Evolutionary conservation across 2,113 vertebrate species (phyloP).

Genomic region (Xiphorhynchus elegans): DNA sequence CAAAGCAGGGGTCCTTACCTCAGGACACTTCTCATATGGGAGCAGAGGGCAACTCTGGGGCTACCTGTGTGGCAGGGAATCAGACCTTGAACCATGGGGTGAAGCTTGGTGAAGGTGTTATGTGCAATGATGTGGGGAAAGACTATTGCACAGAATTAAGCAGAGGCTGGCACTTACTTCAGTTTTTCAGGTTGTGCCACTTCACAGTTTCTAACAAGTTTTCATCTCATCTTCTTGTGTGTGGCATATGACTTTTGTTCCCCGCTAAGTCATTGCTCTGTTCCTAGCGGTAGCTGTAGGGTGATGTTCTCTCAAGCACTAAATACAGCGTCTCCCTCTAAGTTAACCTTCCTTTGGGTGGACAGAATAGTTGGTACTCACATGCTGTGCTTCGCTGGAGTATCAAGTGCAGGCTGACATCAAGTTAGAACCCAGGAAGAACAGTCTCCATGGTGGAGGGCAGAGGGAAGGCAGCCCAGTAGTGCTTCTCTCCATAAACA

Average conservation of each 20-base stretch:
- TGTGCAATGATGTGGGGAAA: not conserved
- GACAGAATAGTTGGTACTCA: accelerated
- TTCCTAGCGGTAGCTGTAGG: not conserved
- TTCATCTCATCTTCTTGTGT: not conserved
- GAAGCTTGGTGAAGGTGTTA: not conserved
- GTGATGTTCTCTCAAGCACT: not conserved
- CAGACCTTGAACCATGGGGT: not conserved
- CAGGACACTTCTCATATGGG: not conserved
- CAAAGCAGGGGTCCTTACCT: not conserved
- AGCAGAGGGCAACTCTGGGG: not conserved
- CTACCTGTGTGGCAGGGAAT: not conserved
- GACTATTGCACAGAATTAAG: not conserved
- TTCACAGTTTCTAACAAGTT: not conserved
- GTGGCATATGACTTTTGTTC: not conserved
- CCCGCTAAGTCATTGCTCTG: not conserved
- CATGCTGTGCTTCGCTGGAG: accelerated
- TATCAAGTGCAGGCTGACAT: not conserved
- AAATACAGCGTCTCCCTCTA: not conserved
- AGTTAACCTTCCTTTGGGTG: not conserved
- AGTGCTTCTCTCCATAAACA: accelerated
- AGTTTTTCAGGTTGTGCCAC: not conserved
- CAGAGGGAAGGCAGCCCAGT: not conserved
- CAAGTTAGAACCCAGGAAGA: not conserved
- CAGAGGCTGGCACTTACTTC: not conserved
- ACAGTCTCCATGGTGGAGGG: not conserved